Conservation (phyloP, 1,140 invertebrate species). For the Subanguina moxae region DNA sequence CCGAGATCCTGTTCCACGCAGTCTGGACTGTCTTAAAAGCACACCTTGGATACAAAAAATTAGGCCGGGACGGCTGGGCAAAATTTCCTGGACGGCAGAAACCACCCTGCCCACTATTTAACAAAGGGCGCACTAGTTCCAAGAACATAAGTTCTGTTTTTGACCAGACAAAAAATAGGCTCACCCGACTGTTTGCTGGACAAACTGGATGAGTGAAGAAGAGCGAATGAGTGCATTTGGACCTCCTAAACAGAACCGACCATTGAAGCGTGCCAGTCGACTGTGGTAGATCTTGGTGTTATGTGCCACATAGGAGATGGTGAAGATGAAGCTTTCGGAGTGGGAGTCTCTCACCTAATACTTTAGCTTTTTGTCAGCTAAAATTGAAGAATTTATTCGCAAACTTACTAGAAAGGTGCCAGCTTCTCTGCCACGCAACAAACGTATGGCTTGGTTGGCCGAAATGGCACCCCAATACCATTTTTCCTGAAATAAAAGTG, state of each 20-base stretch:
- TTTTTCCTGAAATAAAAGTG: conserved; percentile 57
- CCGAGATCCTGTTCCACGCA: too few species aligned
- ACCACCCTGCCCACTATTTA: too few species aligned
- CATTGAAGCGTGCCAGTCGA: conserved; percentile 24
- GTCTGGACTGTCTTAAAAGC: too few species aligned
- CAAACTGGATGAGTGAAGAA: conserved; percentile 31
- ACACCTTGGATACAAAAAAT: too few species aligned
- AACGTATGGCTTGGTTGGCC: conserved; percentile 60
- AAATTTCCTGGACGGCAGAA: too few species aligned
- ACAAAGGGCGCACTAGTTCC: background rate
- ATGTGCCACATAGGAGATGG: conserved; percentile 60
- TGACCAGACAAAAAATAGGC: background rate
- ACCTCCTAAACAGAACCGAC: conserved; percentile 44
- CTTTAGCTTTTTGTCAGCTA: background rate
- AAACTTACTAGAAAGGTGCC: conserved; percentile 61
- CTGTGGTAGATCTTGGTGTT: conserved; percentile 44
- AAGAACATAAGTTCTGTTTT: background rate
- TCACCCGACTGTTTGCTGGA: conserved; percentile 40
- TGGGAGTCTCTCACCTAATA: conserved; percentile 60
- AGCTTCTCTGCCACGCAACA: conserved; percentile 60
- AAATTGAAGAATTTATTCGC: too few species aligned
- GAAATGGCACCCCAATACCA: conserved; percentile 64
- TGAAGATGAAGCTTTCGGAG: conserved; percentile 62
- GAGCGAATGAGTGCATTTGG: conserved; percentile 35
- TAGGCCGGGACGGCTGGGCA: too few species aligned